These are phyloP conservation scores for Omphaloscelis lunosa DNA, from an alignment of 2,888 invertebrate genomes.

Conservation along the genomic window DNA sequence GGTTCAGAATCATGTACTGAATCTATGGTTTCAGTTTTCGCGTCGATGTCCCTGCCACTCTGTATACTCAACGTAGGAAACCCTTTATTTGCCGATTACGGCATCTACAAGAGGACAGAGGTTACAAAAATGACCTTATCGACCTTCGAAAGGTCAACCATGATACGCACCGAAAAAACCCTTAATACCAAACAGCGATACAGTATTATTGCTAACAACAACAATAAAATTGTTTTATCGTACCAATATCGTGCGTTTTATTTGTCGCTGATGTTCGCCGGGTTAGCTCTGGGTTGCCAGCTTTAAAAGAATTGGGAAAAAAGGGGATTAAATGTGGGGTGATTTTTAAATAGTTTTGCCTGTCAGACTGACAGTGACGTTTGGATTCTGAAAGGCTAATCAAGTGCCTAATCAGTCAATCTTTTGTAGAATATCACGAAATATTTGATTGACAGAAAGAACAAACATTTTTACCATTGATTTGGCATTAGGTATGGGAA, in stretches of 20 bases:
- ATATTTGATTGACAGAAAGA: background rate
- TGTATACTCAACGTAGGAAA: no score
- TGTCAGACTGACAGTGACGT: background rate
- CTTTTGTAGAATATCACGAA: background rate
- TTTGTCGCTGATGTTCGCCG: slow-evolving; percentile 61
- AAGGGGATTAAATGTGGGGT: background rate
- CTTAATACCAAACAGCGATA: slow-evolving; percentile 55
- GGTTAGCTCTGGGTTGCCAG: slow-evolving; percentile 52
- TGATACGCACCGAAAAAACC: slow-evolving; percentile 10
- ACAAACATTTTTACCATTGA: no score
- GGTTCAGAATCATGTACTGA: no score
- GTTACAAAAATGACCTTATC: background rate
- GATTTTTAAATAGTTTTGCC: no score
- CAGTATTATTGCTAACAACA: slow-evolving; percentile 70
- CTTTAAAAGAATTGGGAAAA: background rate
- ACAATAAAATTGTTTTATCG: slow-evolving; percentile 77
- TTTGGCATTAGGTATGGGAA: background rate
- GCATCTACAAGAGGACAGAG: no score
- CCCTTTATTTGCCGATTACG: no score
- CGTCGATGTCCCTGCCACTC: no score
- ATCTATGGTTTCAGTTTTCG: no score
- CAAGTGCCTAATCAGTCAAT: background rate
- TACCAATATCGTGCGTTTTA: slow-evolving; percentile 73
- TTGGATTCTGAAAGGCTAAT: background rate
- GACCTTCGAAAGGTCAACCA: slow-evolving; percentile 26